phyloP scores from a whole-genome alignment of 1,140 invertebrate species.

The Solenopsis fugax region DNA sequence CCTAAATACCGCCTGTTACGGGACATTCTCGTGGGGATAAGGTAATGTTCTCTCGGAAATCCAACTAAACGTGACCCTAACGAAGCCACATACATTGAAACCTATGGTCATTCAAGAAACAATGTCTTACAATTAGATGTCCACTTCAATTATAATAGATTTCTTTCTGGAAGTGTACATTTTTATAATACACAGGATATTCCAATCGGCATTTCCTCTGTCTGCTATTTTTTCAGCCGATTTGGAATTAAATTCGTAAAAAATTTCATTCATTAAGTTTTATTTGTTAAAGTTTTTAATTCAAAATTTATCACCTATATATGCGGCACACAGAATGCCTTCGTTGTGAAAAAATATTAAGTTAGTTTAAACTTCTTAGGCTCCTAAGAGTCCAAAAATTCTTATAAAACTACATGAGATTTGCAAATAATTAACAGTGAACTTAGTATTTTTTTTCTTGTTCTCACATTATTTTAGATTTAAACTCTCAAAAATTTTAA shows the following conservation, averaged over 20 bases:
- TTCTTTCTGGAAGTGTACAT: background rate
- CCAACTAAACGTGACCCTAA: conserved; percentile 25
- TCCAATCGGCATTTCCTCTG: background rate
- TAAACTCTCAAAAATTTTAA: background rate
- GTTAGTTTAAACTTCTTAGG: too few species aligned
- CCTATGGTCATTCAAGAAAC: background rate
- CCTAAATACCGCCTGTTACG: conserved; percentile 64
- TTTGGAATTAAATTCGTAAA: background rate
- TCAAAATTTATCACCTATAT: too few species aligned
- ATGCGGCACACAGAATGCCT: too few species aligned
- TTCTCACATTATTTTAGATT: background rate
- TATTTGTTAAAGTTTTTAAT: too few species aligned
- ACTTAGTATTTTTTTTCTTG: too few species aligned
- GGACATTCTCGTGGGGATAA: conserved; percentile 67
- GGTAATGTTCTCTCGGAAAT: conserved; percentile 60
- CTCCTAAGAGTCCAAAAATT: too few species aligned
- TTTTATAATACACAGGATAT: background rate
- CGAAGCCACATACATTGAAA: background rate
- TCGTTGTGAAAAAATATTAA: too few species aligned
- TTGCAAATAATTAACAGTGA: background rate
- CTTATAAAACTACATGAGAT: background rate
- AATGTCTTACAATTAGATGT: background rate
- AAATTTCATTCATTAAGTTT: background rate
- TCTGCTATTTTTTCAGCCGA: background rate
- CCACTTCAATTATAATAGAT: background rate